These are phyloP conservation scores for Cepaea nemoralis DNA, from an alignment of 1,140 invertebrate species.

Conservation along the genomic window DNA sequence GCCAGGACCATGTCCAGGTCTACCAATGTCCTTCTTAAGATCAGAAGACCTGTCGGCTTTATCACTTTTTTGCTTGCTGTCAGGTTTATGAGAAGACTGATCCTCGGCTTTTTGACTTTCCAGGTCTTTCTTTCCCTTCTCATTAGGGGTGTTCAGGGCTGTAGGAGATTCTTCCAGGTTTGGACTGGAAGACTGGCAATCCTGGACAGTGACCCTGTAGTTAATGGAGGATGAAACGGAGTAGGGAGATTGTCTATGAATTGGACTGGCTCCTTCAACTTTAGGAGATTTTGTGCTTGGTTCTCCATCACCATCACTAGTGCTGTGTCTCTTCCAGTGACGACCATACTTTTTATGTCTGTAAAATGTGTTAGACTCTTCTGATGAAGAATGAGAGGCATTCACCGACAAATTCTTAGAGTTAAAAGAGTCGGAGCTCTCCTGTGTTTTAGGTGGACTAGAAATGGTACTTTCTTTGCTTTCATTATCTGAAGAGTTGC, in stretches of 20 bases:
- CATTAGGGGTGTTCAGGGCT: neutral
- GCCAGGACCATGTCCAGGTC: no score
- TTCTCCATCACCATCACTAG: conserved; percentile 29
- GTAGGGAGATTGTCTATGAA: neutral
- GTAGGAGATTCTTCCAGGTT: neutral
- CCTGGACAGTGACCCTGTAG: neutral
- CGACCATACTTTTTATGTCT: conserved; percentile 63
- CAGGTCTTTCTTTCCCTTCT: neutral
- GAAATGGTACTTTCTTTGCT: no score
- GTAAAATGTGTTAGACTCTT: conserved; percentile 50
- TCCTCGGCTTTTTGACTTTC: no score
- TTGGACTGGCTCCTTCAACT: neutral
- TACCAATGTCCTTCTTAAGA: neutral
- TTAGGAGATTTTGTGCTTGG: conserved; percentile 13
- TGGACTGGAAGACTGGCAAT: conserved; percentile 18
- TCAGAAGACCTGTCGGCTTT: no score
- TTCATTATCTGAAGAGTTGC: no score
- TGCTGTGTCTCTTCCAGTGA: conserved; percentile 47
- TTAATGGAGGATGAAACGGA: conserved; percentile 14
- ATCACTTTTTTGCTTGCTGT: neutral
- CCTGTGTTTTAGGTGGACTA: neutral
- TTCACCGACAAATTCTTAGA: conserved; percentile 31
- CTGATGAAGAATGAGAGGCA: conserved; percentile 27
- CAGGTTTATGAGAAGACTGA: neutral
- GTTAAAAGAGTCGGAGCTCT: conserved; percentile 35